Evolutionary conservation across 2,797 vertebrate genomes (phyloP).

Genomic region (Artibeus jamaicensis): DNA sequence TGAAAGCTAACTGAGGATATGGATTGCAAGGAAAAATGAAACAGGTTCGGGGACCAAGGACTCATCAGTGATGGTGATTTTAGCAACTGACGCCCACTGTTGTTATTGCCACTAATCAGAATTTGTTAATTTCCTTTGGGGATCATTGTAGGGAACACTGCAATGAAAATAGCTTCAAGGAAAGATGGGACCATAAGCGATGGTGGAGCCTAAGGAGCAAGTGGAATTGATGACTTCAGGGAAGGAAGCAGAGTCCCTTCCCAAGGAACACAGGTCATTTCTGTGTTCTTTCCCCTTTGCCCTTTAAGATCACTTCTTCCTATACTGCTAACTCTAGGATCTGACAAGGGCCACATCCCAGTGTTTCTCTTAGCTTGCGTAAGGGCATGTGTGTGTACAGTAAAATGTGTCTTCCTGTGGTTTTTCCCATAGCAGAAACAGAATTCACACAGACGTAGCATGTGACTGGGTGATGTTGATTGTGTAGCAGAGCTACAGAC

Average conservation of each 20-base stretch:
- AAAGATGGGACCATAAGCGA: conserved; percentile 1
- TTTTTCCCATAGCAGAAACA: conserved; percentile 58
- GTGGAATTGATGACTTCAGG: neutral
- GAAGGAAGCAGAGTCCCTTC: conserved; percentile 41
- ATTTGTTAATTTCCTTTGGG: conserved; percentile 42
- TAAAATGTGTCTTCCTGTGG: conserved; percentile 56
- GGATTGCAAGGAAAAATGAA: conserved; percentile 43
- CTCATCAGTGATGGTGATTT: conserved; percentile 34
- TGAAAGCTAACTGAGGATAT: conserved; percentile 52
- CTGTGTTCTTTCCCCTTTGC: neutral
- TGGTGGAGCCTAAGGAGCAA: neutral
- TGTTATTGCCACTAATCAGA: conserved; percentile 25
- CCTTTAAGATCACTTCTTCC: conserved; percentile 10
- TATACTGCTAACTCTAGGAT: conserved; percentile 51
- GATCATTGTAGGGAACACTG: conserved; percentile 7
- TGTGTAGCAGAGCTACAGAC: conserved; percentile 49
- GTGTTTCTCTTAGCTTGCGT: conserved; percentile 65
- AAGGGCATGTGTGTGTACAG: conserved; percentile 66
- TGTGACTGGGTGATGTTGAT: conserved; percentile 57
- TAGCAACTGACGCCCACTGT: conserved; percentile 44
- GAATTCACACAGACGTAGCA: conserved; percentile 66
- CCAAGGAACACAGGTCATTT: neutral
- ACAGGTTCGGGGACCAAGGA: conserved; percentile 55
- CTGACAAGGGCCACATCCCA: conserved; percentile 51
- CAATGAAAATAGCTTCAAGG: conserved; percentile 42